phyloP scores from a whole-genome alignment of 2,888 invertebrate genomes.

The Eupsilia transversa region DNA sequence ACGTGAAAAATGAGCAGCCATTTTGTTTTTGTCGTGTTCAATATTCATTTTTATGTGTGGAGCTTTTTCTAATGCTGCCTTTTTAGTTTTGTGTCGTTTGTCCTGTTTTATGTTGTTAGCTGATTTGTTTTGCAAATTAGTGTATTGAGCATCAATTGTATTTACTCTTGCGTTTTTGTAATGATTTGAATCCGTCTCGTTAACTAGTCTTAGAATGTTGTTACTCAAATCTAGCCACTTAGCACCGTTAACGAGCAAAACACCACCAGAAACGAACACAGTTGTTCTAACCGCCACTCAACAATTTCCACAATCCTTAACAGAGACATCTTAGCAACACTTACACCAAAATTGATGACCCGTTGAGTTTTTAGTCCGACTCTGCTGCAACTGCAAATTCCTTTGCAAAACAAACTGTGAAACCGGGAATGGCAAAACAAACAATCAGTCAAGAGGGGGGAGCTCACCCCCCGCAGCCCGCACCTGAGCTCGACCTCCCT shows the following conservation, averaged over 20 bases:
- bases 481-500: constrained; percentile 80
- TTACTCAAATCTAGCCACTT: constrained; percentile 27
- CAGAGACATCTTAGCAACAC: constrained; percentile 56
- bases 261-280: constrained; percentile 19
- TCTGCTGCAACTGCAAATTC: constrained; percentile 78
- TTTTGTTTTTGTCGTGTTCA: constrained; percentile 56
- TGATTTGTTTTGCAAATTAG: constrained; percentile 9
- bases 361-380: constrained; percentile 67
- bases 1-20: constrained; percentile 61
- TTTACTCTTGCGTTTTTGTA: neutral
- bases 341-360: constrained; percentile 66
- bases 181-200: neutral
- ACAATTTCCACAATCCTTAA: constrained; percentile 51
- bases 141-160: neutral
- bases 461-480: constrained; percentile 61
- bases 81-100: constrained; percentile 24
- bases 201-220: constrained; percentile 1
- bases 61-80: constrained; percentile 30
- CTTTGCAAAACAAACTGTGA: constrained; percentile 76
- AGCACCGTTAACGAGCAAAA: constrained; percentile 39
- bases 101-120: constrained; percentile 5
- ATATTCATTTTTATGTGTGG: constrained; percentile 49
- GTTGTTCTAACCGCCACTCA: constrained; percentile 27
- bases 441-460: constrained; percentile 83
- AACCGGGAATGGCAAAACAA: constrained; percentile 78